Percentiles rank a stretch among this genome's conserved stretches.
These are phyloP conservation scores for Trissonchulus sp. DNA, from an alignment of 2,888 invertebrate genomes.

Conservation along the genomic window DNA sequence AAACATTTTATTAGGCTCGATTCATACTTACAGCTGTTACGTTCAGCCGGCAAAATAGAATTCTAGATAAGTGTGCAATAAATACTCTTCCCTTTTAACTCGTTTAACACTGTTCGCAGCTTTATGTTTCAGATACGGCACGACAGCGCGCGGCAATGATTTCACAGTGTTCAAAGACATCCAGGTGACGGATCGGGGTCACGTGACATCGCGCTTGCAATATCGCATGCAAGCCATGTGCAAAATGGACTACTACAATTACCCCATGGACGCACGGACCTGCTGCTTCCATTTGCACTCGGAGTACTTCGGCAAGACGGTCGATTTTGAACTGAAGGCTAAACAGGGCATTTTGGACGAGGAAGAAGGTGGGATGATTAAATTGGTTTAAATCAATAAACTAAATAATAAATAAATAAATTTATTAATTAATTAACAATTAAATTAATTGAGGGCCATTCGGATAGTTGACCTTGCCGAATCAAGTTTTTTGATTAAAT, in stretches of 20 bases:
- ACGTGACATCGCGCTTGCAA: slow-evolving; percentile 42
- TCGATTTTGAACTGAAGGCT: slow-evolving; percentile 31
- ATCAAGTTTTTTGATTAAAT: too few relatives aligned
- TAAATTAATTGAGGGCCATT: too few relatives aligned
- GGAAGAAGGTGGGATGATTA: slow-evolving; percentile 12
- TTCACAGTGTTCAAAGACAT: slow-evolving; percentile 42
- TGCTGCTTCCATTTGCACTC: slow-evolving; percentile 44
- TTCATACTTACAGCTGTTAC: too few relatives aligned
- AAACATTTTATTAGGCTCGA: too few relatives aligned
- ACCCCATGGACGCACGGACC: slow-evolving; percentile 44
- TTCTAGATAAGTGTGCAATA: too few relatives aligned
- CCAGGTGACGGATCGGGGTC: slow-evolving; percentile 38
- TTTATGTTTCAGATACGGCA: slow-evolving; percentile 41
- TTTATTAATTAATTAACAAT: too few relatives aligned
- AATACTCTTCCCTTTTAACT: too few relatives aligned
- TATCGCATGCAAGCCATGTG: slow-evolving; percentile 44
- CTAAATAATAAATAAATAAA: too few relatives aligned
- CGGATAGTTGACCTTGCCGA: too few relatives aligned
- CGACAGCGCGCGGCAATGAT: slow-evolving; percentile 42
- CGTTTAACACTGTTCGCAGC: too few relatives aligned
- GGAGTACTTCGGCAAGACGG: slow-evolving; percentile 39
- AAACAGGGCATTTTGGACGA: neutral
- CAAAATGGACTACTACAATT: slow-evolving; percentile 42
- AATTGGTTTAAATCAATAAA: too few relatives aligned
- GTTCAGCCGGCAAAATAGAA: too few relatives aligned